phyloP scores from a whole-genome alignment of 2,113 vertebrate species.

The Hypomesus transpacificus region DNA sequence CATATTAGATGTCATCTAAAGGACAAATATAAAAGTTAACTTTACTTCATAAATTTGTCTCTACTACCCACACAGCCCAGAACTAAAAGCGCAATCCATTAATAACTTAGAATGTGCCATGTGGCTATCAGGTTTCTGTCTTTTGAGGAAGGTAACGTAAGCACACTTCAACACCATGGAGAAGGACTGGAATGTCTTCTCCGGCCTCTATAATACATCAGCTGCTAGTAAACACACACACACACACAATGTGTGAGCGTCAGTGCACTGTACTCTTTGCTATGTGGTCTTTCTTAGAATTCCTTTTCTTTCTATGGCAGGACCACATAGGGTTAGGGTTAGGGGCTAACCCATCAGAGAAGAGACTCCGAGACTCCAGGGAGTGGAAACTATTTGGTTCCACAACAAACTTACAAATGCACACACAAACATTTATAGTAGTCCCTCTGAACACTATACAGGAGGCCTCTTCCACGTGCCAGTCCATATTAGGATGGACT shows the following conservation, averaged over 20 bases:
- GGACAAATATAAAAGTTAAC: neutral
- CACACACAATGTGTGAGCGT: constrained; percentile 3
- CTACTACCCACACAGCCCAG: neutral
- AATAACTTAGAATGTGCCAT: constrained; percentile 15
- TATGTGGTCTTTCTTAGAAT: constrained; percentile 17
- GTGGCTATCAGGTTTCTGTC: constrained; percentile 12
- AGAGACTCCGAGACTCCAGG: constrained; percentile 23
- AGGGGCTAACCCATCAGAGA: neutral
- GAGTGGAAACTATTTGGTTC: constrained; percentile 37
- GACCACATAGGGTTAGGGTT: too few species aligned
- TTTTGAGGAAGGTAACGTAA: constrained; percentile 37
- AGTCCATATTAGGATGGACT: constrained; percentile 18
- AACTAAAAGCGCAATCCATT: constrained; percentile 8
- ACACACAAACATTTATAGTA: neutral
- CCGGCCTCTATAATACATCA: constrained; percentile 11
- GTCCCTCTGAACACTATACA: neutral
- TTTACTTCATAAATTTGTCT: too few species aligned
- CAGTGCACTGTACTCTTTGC: neutral
- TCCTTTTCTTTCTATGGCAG: constrained; percentile 31
- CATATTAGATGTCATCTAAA: neutral
- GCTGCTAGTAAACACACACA: neutral
- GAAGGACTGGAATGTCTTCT: constrained; percentile 20
- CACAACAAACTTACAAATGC: constrained; percentile 14
- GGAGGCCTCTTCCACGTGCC: neutral
- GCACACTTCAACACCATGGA: neutral